Base-by-base conservation (phyloP, 2,888 invertebrate species). In the Rhogogaster chlorosoma region DNA sequence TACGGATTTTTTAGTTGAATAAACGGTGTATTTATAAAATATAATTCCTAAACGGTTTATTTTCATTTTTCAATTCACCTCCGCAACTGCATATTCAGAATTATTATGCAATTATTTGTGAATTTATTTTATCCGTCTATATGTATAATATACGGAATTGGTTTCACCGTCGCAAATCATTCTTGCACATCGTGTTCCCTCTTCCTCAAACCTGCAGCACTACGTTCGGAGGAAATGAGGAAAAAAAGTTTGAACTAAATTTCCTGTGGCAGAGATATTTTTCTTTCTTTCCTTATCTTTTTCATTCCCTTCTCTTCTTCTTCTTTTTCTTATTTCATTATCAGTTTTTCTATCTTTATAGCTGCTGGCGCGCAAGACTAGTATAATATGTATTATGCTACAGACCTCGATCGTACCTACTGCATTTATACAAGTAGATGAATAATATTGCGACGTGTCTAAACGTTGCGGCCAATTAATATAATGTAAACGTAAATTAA, bases 11-110 rank as follows among this genome's bases (percentile, higher is more conserved):
- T 87, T 86, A 86, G 88, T 89, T 87, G 53, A 88, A 89, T 88
- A 89, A 89, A 89, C 86, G 87, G 84, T 86, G 87, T 88, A 88
- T 88, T 88, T 87, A 85, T 87, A 87, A 71, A 86, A 88, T 64
- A 83, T 86, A 73, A 80, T 85, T 87, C 82, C 42, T 84, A 86
- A 32, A 87, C 82, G 85, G 83, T 86, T 86, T 86, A 83, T 53
- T 64, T 67, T 83, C 71, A 71, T 85, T 80, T 83, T 82, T 86
- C 85, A 85, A 36, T 84, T 86, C 82, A 84, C 85, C 85, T 86
- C 64, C n/a, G n/a, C n/a, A n/a, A n/a, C n/a, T 75, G 45, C 49
- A 53, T 42, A 29, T 53, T 29, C 36, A 38, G 7, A 49, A n/a
- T 12, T 49, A 75, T 32, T n/a, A 53, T 15, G 18, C 2, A 57